Evolutionary conservation across 2,113 vertebrate species (phyloP), one percentile per base, ranked within the genome.

Genomic region (Colius striatus): DNA sequence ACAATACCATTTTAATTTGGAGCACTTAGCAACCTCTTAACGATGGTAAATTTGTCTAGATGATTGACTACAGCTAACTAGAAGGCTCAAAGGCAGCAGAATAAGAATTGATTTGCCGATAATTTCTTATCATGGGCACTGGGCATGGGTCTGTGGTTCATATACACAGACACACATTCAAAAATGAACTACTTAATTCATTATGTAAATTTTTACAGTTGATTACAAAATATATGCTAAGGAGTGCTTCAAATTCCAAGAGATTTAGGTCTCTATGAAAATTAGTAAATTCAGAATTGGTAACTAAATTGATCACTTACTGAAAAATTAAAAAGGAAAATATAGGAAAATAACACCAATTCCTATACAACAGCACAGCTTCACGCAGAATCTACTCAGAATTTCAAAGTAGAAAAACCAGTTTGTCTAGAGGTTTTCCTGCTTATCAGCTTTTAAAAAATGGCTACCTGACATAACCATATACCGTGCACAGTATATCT

Each of bases 161-260:
- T 26, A 82, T 5, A 84, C 14, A 23, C 34, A 84, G 65, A 76
- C 4, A 77, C 8, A 65, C 11, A 93, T 71, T 86, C 22, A 83
- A 55, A 89, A 89, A 90, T 58, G 1, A 73, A 62, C 38, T 77
- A 41, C 45, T 90, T 88, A 48, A 87, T 75, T 92, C 12, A 72
- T 86, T 90, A 89, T 47, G 66, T 45, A 84, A 77, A 84, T 94
- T 84, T 84, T 92, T 84, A 76, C 71, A 84, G 47, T 53, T 92
- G 82, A 90, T 90, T 95, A 68, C 32, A 92, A 88, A 92, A 89
- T 55, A 89, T 18, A 81, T 87, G 67, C 50, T 78, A 90, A 91
- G 38, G 29, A 84, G 43, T 66, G 12, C 41, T 87, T 84, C 76
- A 79, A 75, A 89, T 71, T 95, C 70, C 27, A 75, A 84, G n/a